Conservation (phyloP, 1,140 invertebrate genomes). For the Bradysia coprophila region DNA sequence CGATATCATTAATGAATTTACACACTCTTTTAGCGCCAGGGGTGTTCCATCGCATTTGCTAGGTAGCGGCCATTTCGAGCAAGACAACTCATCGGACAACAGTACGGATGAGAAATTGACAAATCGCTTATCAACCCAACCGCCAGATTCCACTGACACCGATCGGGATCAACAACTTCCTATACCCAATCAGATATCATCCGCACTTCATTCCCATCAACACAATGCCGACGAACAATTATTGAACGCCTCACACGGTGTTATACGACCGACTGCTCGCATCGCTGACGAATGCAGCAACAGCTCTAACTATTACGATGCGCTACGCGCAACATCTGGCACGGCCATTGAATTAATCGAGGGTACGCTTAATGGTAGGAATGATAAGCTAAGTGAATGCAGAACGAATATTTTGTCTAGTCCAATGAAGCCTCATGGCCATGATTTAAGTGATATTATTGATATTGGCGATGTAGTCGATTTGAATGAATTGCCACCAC, state of each 20-base stretch:
- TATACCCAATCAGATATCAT: neutral
- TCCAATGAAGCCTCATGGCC: neutral
- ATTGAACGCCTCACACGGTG: neutral
- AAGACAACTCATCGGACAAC: slow-evolving; percentile 13
- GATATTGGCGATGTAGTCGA: neutral
- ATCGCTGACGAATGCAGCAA: neutral
- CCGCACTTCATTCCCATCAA: no score
- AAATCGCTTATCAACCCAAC: neutral
- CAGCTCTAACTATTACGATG: neutral
- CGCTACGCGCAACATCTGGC: neutral
- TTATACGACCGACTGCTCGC: no score
- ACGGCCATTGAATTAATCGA: neutral
- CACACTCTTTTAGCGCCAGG: slow-evolving; percentile 11
- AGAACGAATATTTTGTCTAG: neutral
- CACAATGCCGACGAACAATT: neutral
- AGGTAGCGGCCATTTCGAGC: slow-evolving; percentile 10
- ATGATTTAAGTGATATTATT: neutral
- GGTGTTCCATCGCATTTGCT: slow-evolving; percentile 12
- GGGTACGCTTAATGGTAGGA: neutral
- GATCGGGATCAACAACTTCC: neutral
- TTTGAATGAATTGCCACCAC: slow-evolving; percentile 14
- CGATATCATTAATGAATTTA: no score
- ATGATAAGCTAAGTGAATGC: neutral
- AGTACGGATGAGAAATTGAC: slow-evolving; percentile 8
- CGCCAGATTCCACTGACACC: neutral